Conservation (phyloP, 2,888 invertebrate genomes). For the Cotesia congregata region DNA sequence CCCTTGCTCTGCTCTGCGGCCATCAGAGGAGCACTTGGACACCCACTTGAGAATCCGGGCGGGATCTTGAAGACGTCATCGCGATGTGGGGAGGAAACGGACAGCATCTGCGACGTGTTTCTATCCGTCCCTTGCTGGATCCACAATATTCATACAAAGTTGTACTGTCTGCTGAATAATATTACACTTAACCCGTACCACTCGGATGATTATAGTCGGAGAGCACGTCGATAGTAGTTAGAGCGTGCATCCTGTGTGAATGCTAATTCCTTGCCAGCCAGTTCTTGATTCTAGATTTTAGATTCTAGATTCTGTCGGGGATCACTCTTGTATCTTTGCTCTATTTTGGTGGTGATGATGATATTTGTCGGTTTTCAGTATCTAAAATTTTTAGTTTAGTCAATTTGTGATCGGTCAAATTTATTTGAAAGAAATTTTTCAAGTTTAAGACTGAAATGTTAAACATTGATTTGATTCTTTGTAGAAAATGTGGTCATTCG, state of each 20-base stretch:
- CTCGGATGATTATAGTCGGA: constrained; percentile 69
- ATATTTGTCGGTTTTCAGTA: too few species aligned
- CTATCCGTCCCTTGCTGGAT: neutral
- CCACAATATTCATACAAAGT: constrained; percentile 67
- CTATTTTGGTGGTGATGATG: too few species aligned
- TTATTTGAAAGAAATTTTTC: constrained; percentile 19
- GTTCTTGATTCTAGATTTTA: too few species aligned
- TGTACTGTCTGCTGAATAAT: constrained; percentile 68
- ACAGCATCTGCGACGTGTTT: constrained; percentile 63
- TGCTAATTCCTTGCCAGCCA: constrained; percentile 55
- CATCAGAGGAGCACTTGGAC: constrained; percentile 56
- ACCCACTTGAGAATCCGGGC: constrained; percentile 56
- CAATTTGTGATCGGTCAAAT: neutral
- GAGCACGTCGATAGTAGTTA: constrained; percentile 70
- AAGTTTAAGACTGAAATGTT: constrained; percentile 25
- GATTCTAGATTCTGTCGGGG: too few species aligned
- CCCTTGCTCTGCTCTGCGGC: too few species aligned
- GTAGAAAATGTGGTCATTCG: constrained; percentile 13
- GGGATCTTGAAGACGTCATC: constrained; percentile 22
- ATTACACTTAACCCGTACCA: constrained; percentile 69
- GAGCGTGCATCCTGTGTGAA: constrained; percentile 70
- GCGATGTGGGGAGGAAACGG: constrained; percentile 52
- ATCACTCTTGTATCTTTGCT: too few species aligned
- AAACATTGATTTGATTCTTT: constrained; percentile 6
- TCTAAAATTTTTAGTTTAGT: too few species aligned